phyloP scores from a whole-genome alignment of 2,113 vertebrate genomes.

The Scophthalmus maximus region DNA sequence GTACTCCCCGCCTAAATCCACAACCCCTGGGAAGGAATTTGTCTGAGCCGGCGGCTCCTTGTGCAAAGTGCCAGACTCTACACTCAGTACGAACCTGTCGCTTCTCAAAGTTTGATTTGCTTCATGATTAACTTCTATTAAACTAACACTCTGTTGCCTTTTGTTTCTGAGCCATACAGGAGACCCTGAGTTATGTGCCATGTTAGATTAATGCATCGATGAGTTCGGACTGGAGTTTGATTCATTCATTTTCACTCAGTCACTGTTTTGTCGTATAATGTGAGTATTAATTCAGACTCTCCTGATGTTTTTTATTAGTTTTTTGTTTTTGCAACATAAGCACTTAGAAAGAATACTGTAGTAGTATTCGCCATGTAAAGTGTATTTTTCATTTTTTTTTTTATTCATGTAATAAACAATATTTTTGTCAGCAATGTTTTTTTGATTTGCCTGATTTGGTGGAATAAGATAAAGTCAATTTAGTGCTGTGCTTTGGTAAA shows the following conservation, averaged over 20 bases:
- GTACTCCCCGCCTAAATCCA: constrained; percentile 86
- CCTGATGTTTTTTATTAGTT: not conserved
- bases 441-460: not conserved
- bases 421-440: constrained; percentile 1
- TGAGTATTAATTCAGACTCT: constrained; percentile 1
- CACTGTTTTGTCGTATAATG: constrained; percentile 4
- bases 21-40: constrained; percentile 86
- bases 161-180: constrained; percentile 26
- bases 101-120: constrained; percentile 27
- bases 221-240: not conserved
- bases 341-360: constrained; percentile 18
- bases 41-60: constrained; percentile 61
- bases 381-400: constrained; percentile 1
- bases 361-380: not conserved
- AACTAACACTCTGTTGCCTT: constrained; percentile 37
- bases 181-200: not conserved
- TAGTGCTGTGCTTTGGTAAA: too few relatives aligned
- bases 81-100: constrained; percentile 9
- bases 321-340: not conserved
- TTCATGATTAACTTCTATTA: constrained; percentile 26
- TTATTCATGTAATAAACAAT: constrained; percentile 30
- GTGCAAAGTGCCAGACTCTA: constrained; percentile 2
- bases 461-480: not conserved
- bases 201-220: not conserved
- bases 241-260: not conserved